Percentiles rank a stretch among this genome's conserved stretches.
These are phyloP conservation scores for Asbolus verrucosus DNA, from an alignment of 1,140 invertebrate genomes.

Conservation along the genomic window DNA sequence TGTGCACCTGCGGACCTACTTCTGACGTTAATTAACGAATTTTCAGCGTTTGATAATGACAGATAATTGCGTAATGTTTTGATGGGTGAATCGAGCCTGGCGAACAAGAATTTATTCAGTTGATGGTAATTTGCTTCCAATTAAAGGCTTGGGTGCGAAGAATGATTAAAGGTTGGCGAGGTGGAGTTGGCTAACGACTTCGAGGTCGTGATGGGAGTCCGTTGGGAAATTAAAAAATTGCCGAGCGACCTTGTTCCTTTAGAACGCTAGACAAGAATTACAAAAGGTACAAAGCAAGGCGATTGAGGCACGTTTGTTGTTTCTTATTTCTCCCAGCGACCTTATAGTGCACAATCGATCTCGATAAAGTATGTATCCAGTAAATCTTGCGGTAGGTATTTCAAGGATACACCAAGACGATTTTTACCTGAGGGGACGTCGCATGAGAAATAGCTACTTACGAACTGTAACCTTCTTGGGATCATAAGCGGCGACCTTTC, in stretches of 20 bases:
- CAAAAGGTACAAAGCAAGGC: conserved; percentile 35
- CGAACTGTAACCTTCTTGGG: conserved; percentile 86
- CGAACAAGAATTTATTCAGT: conserved; percentile 13
- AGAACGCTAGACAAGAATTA: conserved; percentile 41
- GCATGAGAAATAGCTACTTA: conserved; percentile 70
- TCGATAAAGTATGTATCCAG: conserved; percentile 29
- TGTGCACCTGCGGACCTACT: no score
- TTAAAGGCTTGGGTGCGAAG: conserved; percentile 5
- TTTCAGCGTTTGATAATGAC: no score
- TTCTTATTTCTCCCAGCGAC: conserved; percentile 30
- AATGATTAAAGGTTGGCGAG: conserved; percentile 26
- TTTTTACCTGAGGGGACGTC: conserved; percentile 38
- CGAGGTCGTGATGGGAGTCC: conserved; percentile 3
- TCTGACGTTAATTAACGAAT: no score
- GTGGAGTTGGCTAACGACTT: not conserved
- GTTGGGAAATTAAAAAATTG: conserved; percentile 23
- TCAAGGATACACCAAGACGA: conserved; percentile 39
- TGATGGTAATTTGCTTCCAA: conserved; percentile 12
- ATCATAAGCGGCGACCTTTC: conserved; percentile 73
- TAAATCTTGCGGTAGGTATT: conserved; percentile 44
- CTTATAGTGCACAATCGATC: conserved; percentile 41
- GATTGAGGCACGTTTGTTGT: conserved; percentile 39
- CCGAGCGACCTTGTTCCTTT: conserved; percentile 40
- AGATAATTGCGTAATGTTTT: not conserved
- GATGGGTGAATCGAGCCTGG: not conserved